Evolutionary conservation across 2,797 vertebrate genomes (phyloP).

Genomic region (Australoheros facetus): DNA sequence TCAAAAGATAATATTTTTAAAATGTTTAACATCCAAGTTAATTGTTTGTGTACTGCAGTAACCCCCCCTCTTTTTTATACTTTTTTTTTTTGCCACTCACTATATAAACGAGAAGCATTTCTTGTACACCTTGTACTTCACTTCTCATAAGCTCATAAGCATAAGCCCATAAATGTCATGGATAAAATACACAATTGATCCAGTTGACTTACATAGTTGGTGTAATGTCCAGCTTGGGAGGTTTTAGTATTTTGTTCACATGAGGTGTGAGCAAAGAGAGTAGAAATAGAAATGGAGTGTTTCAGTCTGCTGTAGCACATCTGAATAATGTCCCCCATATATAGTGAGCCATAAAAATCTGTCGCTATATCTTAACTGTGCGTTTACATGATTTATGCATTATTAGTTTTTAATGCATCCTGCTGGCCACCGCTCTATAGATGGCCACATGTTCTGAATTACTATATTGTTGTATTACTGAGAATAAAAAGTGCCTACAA

Average conservation of each 20-base stretch:
- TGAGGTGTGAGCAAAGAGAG: slow-evolving; percentile 41
- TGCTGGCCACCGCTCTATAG: slow-evolving; percentile 27
- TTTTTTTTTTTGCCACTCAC: background rate
- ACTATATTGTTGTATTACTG: slow-evolving; percentile 19
- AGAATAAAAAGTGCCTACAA: slow-evolving; percentile 16
- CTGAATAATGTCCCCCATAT: slow-evolving; percentile 53
- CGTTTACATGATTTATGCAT: slow-evolving; percentile 67
- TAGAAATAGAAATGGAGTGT: slow-evolving; percentile 24
- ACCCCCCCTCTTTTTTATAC: background rate
- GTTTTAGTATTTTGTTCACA: slow-evolving; percentile 39
- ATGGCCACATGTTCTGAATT: slow-evolving; percentile 40
- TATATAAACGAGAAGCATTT: background rate
- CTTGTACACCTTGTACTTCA: slow-evolving; percentile 26
- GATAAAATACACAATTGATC: slow-evolving; percentile 49
- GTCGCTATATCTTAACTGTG: slow-evolving; percentile 41
- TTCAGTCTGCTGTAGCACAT: slow-evolving; percentile 36
- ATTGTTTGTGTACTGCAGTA: background rate
- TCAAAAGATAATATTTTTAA: background rate
- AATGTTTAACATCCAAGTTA: background rate
- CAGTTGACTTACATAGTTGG: slow-evolving; percentile 31
- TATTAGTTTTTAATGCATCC: slow-evolving; percentile 57
- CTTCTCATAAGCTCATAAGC: slow-evolving; percentile 15
- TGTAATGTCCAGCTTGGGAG: slow-evolving; percentile 33
- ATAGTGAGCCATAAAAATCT: slow-evolving; percentile 56
- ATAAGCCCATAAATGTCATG: slow-evolving; percentile 45